Percentiles rank a stretch among this genome's conserved stretches.
These are phyloP conservation scores for Odontophorus gujanensis DNA, from an alignment of 2,113 vertebrate genomes.

Conservation along the genomic window DNA sequence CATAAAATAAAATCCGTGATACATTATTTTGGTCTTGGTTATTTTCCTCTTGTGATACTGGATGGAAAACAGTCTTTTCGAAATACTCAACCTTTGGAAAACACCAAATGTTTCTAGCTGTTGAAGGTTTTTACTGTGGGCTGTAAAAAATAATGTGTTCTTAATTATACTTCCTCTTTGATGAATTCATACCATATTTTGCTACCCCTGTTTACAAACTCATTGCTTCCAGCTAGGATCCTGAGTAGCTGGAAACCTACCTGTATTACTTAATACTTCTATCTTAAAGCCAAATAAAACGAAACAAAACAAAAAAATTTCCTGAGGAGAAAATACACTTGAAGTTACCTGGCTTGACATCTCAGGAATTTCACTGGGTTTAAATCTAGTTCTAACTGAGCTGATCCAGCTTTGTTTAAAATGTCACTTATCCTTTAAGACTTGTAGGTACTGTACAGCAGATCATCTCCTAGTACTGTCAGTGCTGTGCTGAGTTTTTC, in stretches of 20 bases:
- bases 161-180: neutral
- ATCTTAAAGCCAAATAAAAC: neutral
- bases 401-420: neutral
- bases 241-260: neutral
- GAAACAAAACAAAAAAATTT: neutral
- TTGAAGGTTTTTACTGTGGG: neutral
- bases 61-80: neutral
- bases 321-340: neutral
- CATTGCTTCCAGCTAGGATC: neutral
- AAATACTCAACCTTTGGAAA: neutral
- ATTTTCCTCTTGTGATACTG: constrained; percentile 28
- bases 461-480: neutral
- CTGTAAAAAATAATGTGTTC: neutral
- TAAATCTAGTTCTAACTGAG: neutral
- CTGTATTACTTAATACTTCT: neutral
- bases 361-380: neutral
- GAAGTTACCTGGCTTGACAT: neutral
- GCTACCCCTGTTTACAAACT: neutral
- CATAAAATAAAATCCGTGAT: constrained; percentile 31
- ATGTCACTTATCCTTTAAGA: neutral
- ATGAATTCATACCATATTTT: neutral
- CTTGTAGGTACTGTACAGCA: neutral
- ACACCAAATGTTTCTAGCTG: neutral
- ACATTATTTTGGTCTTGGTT: constrained; percentile 51
- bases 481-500: neutral